Evolutionary conservation across 1,140 invertebrate genomes (phyloP), one percentile per base, ranked within the genome.

Genomic region (Lordiphosa stackelbergi): DNA sequence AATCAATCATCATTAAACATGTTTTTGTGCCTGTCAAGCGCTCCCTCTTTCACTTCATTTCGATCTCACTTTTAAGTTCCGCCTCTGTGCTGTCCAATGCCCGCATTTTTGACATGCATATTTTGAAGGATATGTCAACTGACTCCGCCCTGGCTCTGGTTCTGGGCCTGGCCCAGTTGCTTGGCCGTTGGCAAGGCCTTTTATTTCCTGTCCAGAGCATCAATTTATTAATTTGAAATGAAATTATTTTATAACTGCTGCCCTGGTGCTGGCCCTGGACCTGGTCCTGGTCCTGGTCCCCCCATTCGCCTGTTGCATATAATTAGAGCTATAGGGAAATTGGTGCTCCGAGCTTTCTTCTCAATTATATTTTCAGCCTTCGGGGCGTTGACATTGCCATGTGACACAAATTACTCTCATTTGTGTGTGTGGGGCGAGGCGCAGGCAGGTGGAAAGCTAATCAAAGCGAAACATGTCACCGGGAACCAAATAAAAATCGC

Each of bases 171-270:
- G 41, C 53, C 46, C 61, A 58, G 66, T 68, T 63, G 72, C 61
- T 58, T 49, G 24, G 41, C 65, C 60, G 58, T 51, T 52, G 57
- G 54, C 51, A 52, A 28, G 28, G 43, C 38, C 62, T 37, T 66
- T 71, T 56, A 77, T 61, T 58, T 65, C 63, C 65, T 58, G 60
- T 40, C 31, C 69, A 54, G 49, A 59, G 63, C 77, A 69, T 66
- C 75, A 81, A 81, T 81, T 81, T 81, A 81, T 81, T 81, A 81
- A 81, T 77, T 81, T 81, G 63, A 56, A 81, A 63, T 49, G 75
- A 60, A 78, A 83, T 81, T 81, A 61, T 75, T 81, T 54, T 59
- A 63, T 75, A 77, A 77, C 68, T 60, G 62, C 53, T 48, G 53
- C 6, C 24, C 43, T 38, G 49, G 36, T 28, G 19, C 51, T 24